Conservation (phyloP, 2,797 vertebrate species). For the Lithobates pipiens region DNA sequence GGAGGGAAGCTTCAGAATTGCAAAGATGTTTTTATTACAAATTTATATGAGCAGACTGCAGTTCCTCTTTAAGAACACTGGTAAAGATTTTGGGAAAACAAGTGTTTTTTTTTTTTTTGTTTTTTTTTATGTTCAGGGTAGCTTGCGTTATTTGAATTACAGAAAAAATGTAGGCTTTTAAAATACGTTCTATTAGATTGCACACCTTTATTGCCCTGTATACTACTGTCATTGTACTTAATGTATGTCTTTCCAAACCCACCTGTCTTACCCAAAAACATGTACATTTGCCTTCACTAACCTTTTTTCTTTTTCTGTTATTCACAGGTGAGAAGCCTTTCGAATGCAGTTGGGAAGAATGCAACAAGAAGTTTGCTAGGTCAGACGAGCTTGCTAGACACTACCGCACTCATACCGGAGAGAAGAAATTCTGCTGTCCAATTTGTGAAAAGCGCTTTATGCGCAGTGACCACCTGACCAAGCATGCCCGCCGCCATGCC, state of each 20-base stretch:
- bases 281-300: slow-evolving; percentile 1
- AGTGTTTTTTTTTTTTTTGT: too few relatives aligned
- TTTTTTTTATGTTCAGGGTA: too few relatives aligned
- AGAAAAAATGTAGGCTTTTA: too few relatives aligned
- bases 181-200: too few relatives aligned
- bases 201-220: too few relatives aligned
- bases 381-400: slow-evolving; percentile 97
- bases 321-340: slow-evolving; percentile 91
- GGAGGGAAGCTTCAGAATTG: too few relatives aligned
- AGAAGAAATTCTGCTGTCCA: slow-evolving; percentile 96
- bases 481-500: slow-evolving; percentile 94
- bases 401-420: slow-evolving; percentile 96
- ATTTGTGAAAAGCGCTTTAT: slow-evolving; percentile 98
- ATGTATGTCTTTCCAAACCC: neutral
- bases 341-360: slow-evolving; percentile 94
- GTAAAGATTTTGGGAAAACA: too few relatives aligned
- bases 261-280: neutral
- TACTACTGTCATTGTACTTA: neutral
- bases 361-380: slow-evolving; percentile 97
- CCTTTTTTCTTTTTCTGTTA: slow-evolving; percentile 10
- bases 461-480: slow-evolving; percentile 97
- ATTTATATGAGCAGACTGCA: too few relatives aligned
- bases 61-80: too few relatives aligned
- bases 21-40: too few relatives aligned
- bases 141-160: too few relatives aligned